Evolutionary conservation across 2,888 invertebrate species (phyloP), one percentile per base, ranked within the genome.

Genomic region (Hydrotaea diabolus): DNA sequence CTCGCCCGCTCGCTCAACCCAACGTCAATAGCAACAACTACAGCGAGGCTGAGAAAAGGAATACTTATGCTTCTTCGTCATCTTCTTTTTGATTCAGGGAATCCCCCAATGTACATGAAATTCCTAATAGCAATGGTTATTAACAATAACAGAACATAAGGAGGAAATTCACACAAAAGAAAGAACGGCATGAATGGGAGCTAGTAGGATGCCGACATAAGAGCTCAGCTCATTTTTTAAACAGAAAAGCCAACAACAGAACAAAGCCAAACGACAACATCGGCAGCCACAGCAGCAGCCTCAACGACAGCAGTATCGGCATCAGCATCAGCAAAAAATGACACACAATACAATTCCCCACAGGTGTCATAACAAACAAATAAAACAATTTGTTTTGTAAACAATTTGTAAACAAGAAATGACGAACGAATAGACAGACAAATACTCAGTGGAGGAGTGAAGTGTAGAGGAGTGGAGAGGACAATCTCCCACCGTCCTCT

Each of bases 311-410:
- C 49, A 43, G 15, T 13, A 43, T 0, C 59, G 15, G 23, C 11
- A 11, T 3, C 59, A 9, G 23, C 13, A 57, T 5, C 59, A n/a
- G 49, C 43, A 71, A 57, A 39, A 76, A 76, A 72, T 75, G 72
- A 76, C 75, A 72, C 31, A 55, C 75, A 79, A 49, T 71, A 66
- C 72, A 84, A 79, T 81, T 84, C 84, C 84, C 84, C 62, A 73
- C 78, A 84, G 84, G 81, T 84, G 81, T 79, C 73, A 84, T 76
- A 84, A 84, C 55, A 81, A 78, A 81, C 84, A 72, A 81, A 84
- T 81, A 79, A 79, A 81, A 62, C 78, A 81, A 78, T 81, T 84
- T 84, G 64, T 64, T 78, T 73, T 66, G 71, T 21, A 69, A 69
- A 69, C 69, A 69, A 69, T 69, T 69, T 69, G 46, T 39, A 64